Evolutionary conservation across 1,140 invertebrate species (phyloP).

Genomic region (Pachyrhynchus sulphureomaculatus): DNA sequence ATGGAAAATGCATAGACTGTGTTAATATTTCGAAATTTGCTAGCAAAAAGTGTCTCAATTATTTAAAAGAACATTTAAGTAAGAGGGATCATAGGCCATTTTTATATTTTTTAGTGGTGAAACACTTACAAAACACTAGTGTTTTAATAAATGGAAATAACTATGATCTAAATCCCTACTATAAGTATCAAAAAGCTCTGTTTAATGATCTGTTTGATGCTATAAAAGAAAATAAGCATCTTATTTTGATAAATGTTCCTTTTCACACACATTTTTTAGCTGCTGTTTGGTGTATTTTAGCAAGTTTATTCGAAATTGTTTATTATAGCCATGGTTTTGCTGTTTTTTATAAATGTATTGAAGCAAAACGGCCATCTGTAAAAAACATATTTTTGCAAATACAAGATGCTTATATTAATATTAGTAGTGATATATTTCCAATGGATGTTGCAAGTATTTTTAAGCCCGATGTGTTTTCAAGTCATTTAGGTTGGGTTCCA

Average conservation of each 20-base stretch:
- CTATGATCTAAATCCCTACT: constrained; percentile 26
- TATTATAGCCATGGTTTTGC: constrained; percentile 27
- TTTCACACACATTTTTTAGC: constrained; percentile 44
- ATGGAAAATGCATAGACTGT: constrained; percentile 25
- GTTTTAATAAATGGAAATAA: constrained; percentile 32
- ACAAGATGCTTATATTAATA: constrained; percentile 5
- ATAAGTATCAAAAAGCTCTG: constrained; percentile 34
- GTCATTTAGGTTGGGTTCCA: constrained; percentile 2
- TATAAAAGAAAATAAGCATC: constrained; percentile 30
- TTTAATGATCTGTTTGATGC: constrained; percentile 23
- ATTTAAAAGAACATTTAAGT: constrained; percentile 7
- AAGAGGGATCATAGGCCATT: constrained; percentile 3
- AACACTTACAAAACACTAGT: constrained; percentile 12
- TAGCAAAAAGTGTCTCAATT: constrained; percentile 14
- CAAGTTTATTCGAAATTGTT: constrained; percentile 32
- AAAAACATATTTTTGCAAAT: constrained; percentile 15
- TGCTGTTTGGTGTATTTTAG: constrained; percentile 38
- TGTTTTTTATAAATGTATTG: constrained; percentile 24
- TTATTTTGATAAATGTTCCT: constrained; percentile 39
- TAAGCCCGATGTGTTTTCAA: constrained; percentile 6
- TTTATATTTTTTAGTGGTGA: constrained; percentile 32
- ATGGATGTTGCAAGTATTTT: constrained; percentile 24
- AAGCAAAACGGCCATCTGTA: background rate
- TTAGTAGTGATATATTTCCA: background rate
- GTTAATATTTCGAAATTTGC: constrained; percentile 36